These are phyloP conservation scores for Caradrina clavipalpis DNA, from an alignment of 2,888 invertebrate genomes.

Conservation along the genomic window DNA sequence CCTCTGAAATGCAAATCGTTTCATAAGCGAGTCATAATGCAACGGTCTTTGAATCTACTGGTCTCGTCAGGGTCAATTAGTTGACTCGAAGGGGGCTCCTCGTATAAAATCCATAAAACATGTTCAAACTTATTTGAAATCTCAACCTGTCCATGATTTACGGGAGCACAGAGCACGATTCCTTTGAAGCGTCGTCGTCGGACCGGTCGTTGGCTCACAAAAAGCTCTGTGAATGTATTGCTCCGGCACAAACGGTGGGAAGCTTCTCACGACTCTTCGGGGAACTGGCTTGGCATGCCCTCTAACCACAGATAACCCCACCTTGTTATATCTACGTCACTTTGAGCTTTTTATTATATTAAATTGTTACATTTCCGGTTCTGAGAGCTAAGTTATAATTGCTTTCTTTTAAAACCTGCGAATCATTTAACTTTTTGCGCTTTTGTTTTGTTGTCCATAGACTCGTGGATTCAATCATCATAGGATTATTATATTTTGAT, in stretches of 20 bases:
- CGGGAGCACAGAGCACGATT: conserved; percentile 40
- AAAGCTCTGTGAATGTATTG: conserved; percentile 72
- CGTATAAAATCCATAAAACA: conserved; percentile 49
- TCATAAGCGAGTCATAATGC: conserved; percentile 6
- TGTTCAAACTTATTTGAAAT: conserved; percentile 51
- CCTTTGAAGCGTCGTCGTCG: conserved; percentile 57
- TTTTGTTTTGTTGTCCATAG: not conserved
- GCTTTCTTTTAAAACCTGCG: not conserved
- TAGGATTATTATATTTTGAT: conserved; percentile 1
- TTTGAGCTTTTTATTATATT: conserved; percentile 34
- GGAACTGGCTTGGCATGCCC: conserved; percentile 55
- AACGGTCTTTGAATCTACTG: conserved; percentile 9
- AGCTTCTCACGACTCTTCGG: conserved; percentile 78
- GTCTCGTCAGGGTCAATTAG: conserved; percentile 40
- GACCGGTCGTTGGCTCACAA: conserved; percentile 67
- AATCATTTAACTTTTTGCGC: not conserved
- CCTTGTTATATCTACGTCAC: conserved; percentile 55
- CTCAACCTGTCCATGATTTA: conserved; percentile 56
- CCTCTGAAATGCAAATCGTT: conserved; percentile 17
- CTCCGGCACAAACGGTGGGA: conserved; percentile 79
- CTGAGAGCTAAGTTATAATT: conserved; percentile 11
- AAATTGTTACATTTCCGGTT: conserved; percentile 32
- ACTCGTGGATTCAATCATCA: not conserved
- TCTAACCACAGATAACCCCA: conserved; percentile 51
- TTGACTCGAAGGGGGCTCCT: conserved; percentile 16